phyloP scores from a whole-genome alignment of 2,888 invertebrate genomes.

The Scelioninae gen. 2 region DNA sequence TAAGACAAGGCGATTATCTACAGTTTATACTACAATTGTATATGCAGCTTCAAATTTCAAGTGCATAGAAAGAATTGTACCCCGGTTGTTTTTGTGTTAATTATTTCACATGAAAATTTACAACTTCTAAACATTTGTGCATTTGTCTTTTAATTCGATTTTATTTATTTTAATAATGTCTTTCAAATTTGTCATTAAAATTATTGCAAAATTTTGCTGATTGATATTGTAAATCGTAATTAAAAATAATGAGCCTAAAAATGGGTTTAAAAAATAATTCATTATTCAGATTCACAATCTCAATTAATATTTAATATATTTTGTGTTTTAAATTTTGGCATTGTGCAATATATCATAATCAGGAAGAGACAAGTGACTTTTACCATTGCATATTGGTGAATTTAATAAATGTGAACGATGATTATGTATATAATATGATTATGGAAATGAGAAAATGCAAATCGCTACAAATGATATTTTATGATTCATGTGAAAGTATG shows the following conservation, averaged over 20 bases:
- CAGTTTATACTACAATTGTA: conserved; percentile 23
- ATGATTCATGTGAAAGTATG: conserved; percentile 18
- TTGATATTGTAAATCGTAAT: not conserved
- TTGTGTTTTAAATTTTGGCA: no score
- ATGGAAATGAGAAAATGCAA: conserved; percentile 1
- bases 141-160: not conserved
- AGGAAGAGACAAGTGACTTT: conserved; percentile 18
- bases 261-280: not conserved
- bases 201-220: no score
- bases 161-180: not conserved
- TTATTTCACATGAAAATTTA: conserved; percentile 23
- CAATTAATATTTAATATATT: not conserved
- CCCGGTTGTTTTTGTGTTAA: not conserved
- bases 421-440: not conserved
- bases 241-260: conserved; percentile 2
- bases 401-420: conserved; percentile 3
- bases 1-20: conserved; percentile 32
- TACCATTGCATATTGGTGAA: not conserved
- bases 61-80: conserved; percentile 21
- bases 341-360: not conserved
- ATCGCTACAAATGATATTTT: not conserved
- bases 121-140: conserved; percentile 28
- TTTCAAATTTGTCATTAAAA: not conserved
- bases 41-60: conserved; percentile 25
- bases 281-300: not conserved